Percentiles rank a stretch among this genome's conserved stretches.
Conservation (phyloP, 2,113 vertebrate species). For the Protobothrops flavoviridis region DNA sequence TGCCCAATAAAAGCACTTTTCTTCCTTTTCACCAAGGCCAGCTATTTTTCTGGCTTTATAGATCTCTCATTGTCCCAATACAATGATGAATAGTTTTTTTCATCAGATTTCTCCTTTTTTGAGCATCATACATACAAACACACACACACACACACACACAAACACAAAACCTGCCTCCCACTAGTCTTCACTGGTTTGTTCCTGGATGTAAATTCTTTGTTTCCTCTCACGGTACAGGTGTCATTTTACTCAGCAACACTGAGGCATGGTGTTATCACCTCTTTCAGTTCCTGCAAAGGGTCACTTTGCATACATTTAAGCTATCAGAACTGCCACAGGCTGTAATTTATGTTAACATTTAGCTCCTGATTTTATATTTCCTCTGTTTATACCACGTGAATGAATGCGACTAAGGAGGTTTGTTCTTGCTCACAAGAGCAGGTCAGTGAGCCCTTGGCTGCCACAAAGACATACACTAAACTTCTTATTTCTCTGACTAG, state of each 20-base stretch:
- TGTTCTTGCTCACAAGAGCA: neutral
- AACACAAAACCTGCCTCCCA: neutral
- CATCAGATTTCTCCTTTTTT: neutral
- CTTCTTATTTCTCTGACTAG: neutral
- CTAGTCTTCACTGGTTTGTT: neutral
- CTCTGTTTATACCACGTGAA: neutral
- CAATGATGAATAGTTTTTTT: neutral
- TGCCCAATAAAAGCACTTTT: neutral
- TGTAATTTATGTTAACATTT: neutral
- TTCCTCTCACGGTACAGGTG: neutral
- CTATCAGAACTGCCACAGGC: neutral
- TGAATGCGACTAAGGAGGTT: neutral
- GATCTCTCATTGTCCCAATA: neutral
- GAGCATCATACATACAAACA: neutral
- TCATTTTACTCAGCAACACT: neutral
- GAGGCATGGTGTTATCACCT: neutral
- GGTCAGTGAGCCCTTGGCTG: neutral
- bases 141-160: too few relatives aligned
- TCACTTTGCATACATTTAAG: neutral
- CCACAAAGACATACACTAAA: neutral
- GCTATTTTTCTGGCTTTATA: neutral
- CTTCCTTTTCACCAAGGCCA: neutral
- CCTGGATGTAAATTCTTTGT: neutral
- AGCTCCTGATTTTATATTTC: neutral
- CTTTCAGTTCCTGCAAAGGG: neutral